phyloP scores from a whole-genome alignment of 2,888 invertebrate genomes.

The Cephonodes hylas region DNA sequence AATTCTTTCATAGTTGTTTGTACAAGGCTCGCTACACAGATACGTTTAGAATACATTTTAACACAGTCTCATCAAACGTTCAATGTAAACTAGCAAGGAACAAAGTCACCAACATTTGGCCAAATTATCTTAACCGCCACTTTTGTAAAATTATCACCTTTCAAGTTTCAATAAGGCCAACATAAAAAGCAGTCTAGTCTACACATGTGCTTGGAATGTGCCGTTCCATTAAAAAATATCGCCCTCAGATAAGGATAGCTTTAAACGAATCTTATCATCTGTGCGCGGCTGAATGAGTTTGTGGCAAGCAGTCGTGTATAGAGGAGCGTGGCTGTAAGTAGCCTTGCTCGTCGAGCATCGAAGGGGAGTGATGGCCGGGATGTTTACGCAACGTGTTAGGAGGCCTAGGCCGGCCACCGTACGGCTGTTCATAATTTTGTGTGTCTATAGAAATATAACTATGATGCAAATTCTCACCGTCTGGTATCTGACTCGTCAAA shows the following conservation, averaged over 20 bases:
- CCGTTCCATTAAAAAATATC: constrained; percentile 73
- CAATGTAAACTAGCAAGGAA: constrained; percentile 55
- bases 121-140: constrained; percentile 52
- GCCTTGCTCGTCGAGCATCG: constrained; percentile 77
- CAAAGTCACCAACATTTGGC: constrained; percentile 54
- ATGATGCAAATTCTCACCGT: constrained; percentile 83
- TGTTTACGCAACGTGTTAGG: constrained; percentile 73
- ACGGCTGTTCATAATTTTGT: constrained; percentile 77
- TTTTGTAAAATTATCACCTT: constrained; percentile 58
- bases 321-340: constrained; percentile 78
- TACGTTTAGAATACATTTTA: constrained; percentile 52
- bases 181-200: constrained; percentile 62
- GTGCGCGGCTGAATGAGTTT: constrained; percentile 72
- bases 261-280: constrained; percentile 68
- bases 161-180: constrained; percentile 65
- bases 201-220: constrained; percentile 78
- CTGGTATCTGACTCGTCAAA: constrained; percentile 83
- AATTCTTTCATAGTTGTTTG: constrained; percentile 38
- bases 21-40: constrained; percentile 54
- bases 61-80: constrained; percentile 61
- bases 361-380: constrained; percentile 66
- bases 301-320: constrained; percentile 75
- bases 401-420: constrained; percentile 70
- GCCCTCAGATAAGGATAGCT: constrained; percentile 62
- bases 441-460: constrained; percentile 85